Evolutionary conservation across 2,113 vertebrate species (phyloP).

Genomic region (Planiliza haematocheilus): DNA sequence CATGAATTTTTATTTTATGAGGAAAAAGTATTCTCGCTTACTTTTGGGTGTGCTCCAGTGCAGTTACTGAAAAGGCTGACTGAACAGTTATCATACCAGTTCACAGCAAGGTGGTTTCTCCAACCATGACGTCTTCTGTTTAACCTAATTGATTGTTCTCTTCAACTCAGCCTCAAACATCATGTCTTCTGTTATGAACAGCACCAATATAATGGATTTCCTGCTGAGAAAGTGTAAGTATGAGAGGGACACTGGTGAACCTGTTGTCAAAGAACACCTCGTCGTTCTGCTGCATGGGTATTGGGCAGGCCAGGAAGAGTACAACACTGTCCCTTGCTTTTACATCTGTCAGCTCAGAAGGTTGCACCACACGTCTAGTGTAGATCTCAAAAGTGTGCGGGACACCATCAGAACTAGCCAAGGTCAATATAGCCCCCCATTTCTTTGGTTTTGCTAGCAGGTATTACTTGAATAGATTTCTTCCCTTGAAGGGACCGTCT

Average conservation of each 20-base stretch:
- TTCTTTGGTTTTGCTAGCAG: conserved; percentile 25
- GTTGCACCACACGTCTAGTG: too few species aligned
- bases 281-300: conserved; percentile 14
- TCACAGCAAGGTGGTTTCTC: too few species aligned
- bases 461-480: conserved; percentile 8
- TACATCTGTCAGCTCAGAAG: not conserved
- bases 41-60: not conserved
- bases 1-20: too few species aligned
- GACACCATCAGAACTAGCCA: conserved; percentile 25
- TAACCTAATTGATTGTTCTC: conserved; percentile 1
- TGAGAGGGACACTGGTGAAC: conserved; percentile 14
- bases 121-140: conserved; percentile 1
- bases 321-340: conserved; percentile 1
- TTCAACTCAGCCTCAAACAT: not conserved
- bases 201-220: conserved; percentile 1
- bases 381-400: conserved; percentile 21
- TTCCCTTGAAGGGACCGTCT: conserved; percentile 36
- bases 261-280: too few species aligned
- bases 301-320: not conserved
- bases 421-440: conserved; percentile 14
- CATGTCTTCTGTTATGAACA: conserved; percentile 11
- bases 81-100: conserved; percentile 12
- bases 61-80: not conserved
- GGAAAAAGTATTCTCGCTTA: too few species aligned
- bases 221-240: conserved; percentile 12